Percentiles rank a stretch among this genome's conserved stretches.
Evolutionary conservation across 2,113 vertebrate species (phyloP).

Genomic region (Mus pahari): DNA sequence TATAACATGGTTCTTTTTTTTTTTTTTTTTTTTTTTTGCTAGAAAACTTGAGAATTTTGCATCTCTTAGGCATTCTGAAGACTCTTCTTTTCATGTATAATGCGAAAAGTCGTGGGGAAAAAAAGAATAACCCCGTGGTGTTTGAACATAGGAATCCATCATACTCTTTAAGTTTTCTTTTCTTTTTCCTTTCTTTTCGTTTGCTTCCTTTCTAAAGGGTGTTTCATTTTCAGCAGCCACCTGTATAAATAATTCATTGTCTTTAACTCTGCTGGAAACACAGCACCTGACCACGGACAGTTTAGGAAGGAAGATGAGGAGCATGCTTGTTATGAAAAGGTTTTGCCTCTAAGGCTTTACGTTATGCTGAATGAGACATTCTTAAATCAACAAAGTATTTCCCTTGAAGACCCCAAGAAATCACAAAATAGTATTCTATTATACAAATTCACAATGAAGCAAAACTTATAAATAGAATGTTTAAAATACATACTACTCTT

Average conservation of each 20-base stretch:
- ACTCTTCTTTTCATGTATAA: accelerated
- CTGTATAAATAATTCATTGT: conserved; percentile 72
- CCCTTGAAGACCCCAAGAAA: background rate
- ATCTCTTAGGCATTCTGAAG: background rate
- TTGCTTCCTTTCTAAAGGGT: conserved; percentile 44
- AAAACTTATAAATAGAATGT: background rate
- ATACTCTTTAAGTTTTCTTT: background rate
- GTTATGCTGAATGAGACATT: background rate
- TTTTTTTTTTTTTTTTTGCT: background rate
- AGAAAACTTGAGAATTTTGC: background rate
- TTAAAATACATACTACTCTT: accelerated
- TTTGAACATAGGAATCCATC: background rate
- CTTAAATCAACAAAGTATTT: background rate
- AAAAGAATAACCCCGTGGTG: background rate
- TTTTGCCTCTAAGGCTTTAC: background rate
- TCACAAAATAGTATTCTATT: background rate
- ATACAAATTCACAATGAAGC: background rate
- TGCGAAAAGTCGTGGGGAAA: accelerated
- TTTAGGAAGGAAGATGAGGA: background rate
- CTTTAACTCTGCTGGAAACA: background rate
- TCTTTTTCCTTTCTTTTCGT: background rate
- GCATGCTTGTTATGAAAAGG: background rate
- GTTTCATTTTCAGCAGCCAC: conserved; percentile 81
- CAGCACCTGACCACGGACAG: background rate
- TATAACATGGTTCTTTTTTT: background rate